Evolutionary conservation across 2,113 vertebrate genomes (phyloP).

Genomic region (rabbit (Oryctolagus cuniculus)): DNA sequence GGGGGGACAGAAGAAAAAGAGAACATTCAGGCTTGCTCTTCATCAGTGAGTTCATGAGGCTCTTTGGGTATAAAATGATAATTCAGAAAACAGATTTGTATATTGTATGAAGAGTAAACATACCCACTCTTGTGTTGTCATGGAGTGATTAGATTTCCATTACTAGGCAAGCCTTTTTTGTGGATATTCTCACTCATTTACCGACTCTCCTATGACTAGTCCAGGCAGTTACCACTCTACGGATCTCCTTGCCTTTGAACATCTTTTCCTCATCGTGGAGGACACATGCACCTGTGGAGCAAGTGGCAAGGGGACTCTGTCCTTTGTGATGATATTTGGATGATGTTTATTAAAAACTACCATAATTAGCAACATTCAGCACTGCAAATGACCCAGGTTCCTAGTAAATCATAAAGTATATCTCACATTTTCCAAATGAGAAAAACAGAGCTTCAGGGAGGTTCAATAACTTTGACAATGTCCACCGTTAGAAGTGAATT

Average conservation of each 20-base stretch:
- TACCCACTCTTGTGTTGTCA: not conserved
- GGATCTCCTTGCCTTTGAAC: not conserved
- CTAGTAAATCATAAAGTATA: not conserved
- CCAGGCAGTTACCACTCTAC: not conserved
- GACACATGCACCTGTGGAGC: not conserved
- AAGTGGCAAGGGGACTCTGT: not conserved
- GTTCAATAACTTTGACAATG: not conserved
- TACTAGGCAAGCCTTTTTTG: not conserved
- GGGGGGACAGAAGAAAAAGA: not conserved
- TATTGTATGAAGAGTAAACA: not conserved
- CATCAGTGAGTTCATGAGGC: not conserved
- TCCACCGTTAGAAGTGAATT: not conserved
- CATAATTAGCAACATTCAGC: not conserved
- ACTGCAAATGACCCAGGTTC: not conserved
- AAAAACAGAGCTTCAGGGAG: conserved; percentile 28
- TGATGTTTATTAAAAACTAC: not conserved
- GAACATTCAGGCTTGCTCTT: not conserved
- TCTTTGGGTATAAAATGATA: not conserved
- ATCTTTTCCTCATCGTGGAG: not conserved
- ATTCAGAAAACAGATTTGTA: not conserved
- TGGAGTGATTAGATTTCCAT: not conserved
- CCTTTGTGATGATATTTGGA: too few species aligned
- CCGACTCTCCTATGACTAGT: not conserved
- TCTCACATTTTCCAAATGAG: not conserved
- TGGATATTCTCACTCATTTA: conserved; percentile 15